phyloP scores from a whole-genome alignment of 1,140 invertebrate species.

The Oryctes rhinoceros region DNA sequence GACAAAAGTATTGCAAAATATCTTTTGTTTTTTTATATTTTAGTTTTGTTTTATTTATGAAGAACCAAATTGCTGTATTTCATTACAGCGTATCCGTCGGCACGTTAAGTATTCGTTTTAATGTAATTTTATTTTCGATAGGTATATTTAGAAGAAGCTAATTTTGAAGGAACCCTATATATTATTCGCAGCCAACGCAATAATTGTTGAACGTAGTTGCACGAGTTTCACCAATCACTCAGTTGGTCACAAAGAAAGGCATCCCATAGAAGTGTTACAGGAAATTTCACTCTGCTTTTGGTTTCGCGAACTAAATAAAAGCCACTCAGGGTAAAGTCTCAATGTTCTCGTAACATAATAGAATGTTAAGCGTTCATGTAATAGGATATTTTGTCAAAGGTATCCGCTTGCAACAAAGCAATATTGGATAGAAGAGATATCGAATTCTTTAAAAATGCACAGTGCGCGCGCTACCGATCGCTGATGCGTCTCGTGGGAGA shows the following conservation, averaged over 20 bases:
- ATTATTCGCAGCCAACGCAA: too few relatives aligned
- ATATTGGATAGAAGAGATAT: background rate
- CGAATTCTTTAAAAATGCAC: slow-evolving; percentile 19
- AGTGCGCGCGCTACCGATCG: background rate
- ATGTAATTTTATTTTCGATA: too few relatives aligned
- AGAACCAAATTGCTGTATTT: too few relatives aligned
- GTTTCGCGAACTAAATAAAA: background rate
- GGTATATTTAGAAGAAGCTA: too few relatives aligned
- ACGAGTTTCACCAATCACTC: background rate
- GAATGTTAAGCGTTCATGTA: background rate
- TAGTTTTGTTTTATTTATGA: too few relatives aligned
- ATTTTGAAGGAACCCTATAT: too few relatives aligned
- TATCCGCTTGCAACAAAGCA: background rate
- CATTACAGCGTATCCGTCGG: too few relatives aligned
- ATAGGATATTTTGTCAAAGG: slow-evolving; percentile 14
- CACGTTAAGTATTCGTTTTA: too few relatives aligned
- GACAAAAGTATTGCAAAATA: too few relatives aligned
- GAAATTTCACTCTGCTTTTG: background rate
- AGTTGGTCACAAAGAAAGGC: background rate
- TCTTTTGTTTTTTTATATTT: too few relatives aligned
- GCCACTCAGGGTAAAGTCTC: background rate
- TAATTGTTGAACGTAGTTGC: too few relatives aligned
- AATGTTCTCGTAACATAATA: background rate
- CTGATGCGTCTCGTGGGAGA: background rate
- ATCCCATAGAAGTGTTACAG: background rate